A percentile compares a stretch with the other conserved stretches of the same genome.
These are phyloP conservation scores for Apamea crenata DNA, from an alignment of 2,888 invertebrate species.

Conservation along the genomic window DNA sequence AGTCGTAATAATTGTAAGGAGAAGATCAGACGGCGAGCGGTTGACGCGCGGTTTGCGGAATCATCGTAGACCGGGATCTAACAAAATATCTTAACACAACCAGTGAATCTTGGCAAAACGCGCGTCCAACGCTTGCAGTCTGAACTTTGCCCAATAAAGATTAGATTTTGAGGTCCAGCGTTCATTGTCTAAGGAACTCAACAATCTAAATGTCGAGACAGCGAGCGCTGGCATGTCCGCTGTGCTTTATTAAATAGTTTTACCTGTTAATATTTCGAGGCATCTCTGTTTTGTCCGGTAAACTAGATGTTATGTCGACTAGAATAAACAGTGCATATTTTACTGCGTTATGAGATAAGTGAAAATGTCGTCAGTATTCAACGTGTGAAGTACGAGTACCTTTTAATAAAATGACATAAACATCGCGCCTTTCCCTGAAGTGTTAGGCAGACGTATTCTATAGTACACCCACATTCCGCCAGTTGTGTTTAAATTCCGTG, in stretches of 20 bases:
- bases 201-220: conserved; percentile 52
- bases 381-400: background rate
- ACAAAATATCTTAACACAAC: conserved; percentile 5
- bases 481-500: background rate
- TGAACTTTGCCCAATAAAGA: conserved; percentile 34
- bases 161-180: conserved; percentile 32
- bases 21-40: background rate
- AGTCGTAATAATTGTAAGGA: conserved; percentile 31
- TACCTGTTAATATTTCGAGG: conserved; percentile 32
- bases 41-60: background rate
- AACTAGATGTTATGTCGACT: background rate
- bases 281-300: conserved; percentile 17
- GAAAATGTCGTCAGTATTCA: background rate
- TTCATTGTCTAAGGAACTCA: conserved; percentile 42
- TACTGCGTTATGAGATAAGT: background rate
- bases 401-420: background rate
- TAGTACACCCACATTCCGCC: background rate
- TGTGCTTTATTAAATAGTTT: conserved; percentile 53
- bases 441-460: background rate
- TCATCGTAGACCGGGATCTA: background rate
- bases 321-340: conserved; percentile 13
- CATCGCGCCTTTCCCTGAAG: background rate
- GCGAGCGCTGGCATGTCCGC: conserved; percentile 15
- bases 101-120: conserved; percentile 6
- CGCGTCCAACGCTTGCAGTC: conserved; percentile 1